phyloP scores from a whole-genome alignment of 2,113 vertebrate species.

The Pelusios castaneus region DNA sequence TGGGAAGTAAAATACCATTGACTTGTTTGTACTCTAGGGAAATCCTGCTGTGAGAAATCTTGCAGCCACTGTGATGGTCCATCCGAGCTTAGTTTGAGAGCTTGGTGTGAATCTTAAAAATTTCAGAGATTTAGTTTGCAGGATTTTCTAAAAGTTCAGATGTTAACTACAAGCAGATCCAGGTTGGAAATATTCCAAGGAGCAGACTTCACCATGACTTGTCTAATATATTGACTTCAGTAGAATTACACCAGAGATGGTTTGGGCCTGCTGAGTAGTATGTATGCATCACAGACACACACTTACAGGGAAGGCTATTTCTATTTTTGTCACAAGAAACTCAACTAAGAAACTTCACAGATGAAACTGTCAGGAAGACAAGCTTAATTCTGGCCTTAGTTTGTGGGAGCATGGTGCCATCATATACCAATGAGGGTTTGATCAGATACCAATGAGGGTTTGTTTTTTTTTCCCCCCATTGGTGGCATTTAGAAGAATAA shows the following conservation, averaged over 20 bases:
- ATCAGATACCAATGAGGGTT: no score
- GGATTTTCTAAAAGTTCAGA: constrained; percentile 59
- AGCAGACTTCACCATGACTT: constrained; percentile 65
- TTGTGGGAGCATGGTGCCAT: constrained; percentile 64
- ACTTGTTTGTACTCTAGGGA: constrained; percentile 8
- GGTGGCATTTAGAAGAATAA: constrained; percentile 68
- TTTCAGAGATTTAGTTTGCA: constrained; percentile 49
- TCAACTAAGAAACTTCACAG: constrained; percentile 50
- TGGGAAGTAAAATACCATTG: constrained; percentile 34
- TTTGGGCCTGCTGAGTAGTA: constrained; percentile 57
- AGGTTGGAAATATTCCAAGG: constrained; percentile 63
- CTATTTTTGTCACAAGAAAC: constrained; percentile 58
- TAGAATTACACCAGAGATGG: constrained; percentile 51
- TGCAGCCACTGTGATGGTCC: neutral
- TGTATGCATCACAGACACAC: constrained; percentile 32
- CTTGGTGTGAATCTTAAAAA: constrained; percentile 39
- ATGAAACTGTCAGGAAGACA: constrained; percentile 61
- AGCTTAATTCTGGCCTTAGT: constrained; percentile 70
- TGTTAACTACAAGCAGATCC: constrained; percentile 53
- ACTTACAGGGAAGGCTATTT: constrained; percentile 46
- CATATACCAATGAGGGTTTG: constrained; percentile 50
- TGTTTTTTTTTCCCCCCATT: constrained; percentile 43
- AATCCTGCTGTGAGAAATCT: neutral
- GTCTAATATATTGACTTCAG: constrained; percentile 72
- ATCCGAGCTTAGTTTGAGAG: neutral